Evolutionary conservation across 2,797 vertebrate species (phyloP).

Genomic region (Avahi laniger): DNA sequence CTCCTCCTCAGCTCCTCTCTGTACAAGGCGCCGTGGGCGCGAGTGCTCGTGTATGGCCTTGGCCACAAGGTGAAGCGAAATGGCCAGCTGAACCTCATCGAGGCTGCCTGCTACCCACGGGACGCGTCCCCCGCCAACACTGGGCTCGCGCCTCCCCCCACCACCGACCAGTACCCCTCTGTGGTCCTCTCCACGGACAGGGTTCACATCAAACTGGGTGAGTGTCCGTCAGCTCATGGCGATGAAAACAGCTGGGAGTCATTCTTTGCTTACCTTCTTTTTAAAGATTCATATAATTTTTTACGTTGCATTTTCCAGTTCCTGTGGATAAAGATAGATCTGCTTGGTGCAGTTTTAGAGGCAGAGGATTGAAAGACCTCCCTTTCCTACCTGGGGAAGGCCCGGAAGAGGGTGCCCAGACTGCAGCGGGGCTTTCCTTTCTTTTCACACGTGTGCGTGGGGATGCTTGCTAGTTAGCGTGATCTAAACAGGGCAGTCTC

Average conservation of each 20-base stretch:
- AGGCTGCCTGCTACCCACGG: conserved; percentile 95
- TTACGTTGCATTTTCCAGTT: not conserved
- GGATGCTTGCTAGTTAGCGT: not conserved
- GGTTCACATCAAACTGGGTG: conserved; percentile 97
- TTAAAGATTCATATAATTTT: not conserved
- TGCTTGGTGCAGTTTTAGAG: not conserved
- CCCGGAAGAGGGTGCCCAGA: not conserved
- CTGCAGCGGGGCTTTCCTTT: not conserved
- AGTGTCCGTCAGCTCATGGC: not conserved
- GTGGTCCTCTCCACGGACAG: conserved; percentile 98
- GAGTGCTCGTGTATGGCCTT: conserved; percentile 96
- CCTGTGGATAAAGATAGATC: not conserved
- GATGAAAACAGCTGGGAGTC: not conserved
- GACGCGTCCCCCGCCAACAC: conserved; percentile 99
- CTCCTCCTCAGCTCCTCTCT: conserved; percentile 91
- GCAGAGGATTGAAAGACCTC: not conserved
- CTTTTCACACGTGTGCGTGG: not conserved
- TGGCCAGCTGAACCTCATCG: conserved; percentile 96
- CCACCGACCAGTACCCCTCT: conserved; percentile 96
- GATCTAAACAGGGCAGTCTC: not conserved
- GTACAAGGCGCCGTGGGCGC: conserved; percentile 98
- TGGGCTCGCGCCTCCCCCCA: conserved; percentile 96
- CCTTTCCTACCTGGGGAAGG: not conserved
- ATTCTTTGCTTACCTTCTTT: not conserved
- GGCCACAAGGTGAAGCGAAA: conserved; percentile 97